These are phyloP conservation scores for Zoanthus solanderi DNA, from an alignment of 92 coral and sea anemone species.

Conservation along the genomic window DNA sequence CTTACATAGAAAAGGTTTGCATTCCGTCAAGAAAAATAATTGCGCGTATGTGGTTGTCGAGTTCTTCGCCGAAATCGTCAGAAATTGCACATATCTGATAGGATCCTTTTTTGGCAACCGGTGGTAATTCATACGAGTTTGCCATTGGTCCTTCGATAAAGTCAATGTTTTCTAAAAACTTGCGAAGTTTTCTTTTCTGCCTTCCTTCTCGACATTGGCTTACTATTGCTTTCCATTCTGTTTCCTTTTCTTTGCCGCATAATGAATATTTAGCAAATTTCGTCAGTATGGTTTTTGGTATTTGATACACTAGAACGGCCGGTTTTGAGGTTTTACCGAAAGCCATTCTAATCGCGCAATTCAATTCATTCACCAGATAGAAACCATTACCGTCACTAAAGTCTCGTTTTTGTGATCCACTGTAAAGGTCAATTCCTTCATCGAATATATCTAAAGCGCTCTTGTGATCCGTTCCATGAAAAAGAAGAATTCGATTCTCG, in stretches of 20 bases:
- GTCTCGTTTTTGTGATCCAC: slow-evolving; percentile 60
- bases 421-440: slow-evolving; percentile 52
- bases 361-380: slow-evolving; percentile 47
- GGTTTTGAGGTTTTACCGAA: slow-evolving; percentile 2
- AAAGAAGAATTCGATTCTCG: too few relatives aligned
- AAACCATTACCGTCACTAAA: slow-evolving; percentile 71
- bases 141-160: slow-evolving; percentile 70
- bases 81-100: slow-evolving; percentile 68
- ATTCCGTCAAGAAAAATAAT: neutral
- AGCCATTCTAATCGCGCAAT: slow-evolving; percentile 54
- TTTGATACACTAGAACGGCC: too few relatives aligned
- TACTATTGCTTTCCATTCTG: slow-evolving; percentile 56
- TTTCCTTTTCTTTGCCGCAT: too few relatives aligned
- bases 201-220: slow-evolving; percentile 58
- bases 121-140: neutral
- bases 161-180: slow-evolving; percentile 46
- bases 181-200: slow-evolving; percentile 54
- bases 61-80: slow-evolving; percentile 56
- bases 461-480: slow-evolving; percentile 74
- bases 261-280: too few relatives aligned
- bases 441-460: slow-evolving; percentile 60
- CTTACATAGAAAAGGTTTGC: too few relatives aligned
- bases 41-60: neutral
- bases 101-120: slow-evolving; percentile 44
- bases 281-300: too few relatives aligned